Percentiles rank a stretch among this genome's conserved stretches.
phyloP scores from a whole-genome alignment of 1,140 invertebrate species.

The Leptinotarsa defecta region DNA sequence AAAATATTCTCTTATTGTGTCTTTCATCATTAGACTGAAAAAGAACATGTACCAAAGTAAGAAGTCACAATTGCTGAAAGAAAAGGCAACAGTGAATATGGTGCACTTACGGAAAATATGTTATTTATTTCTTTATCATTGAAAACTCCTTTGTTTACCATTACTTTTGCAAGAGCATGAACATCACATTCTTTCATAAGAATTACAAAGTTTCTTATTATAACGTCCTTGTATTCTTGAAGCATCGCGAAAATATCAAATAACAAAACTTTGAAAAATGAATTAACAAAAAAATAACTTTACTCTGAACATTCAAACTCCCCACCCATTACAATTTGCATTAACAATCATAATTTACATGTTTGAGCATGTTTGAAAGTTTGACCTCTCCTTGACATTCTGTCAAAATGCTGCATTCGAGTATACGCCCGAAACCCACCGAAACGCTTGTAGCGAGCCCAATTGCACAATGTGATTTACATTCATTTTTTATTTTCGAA shows the following conservation, averaged over 20 bases:
- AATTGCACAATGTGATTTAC: too few species aligned
- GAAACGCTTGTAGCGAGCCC: too few species aligned
- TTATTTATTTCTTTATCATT: conserved; percentile 29
- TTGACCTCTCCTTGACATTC: not conserved
- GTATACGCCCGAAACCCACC: too few species aligned
- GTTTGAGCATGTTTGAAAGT: not conserved
- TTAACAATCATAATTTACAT: too few species aligned
- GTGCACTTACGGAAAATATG: conserved; percentile 30
- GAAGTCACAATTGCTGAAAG: not conserved
- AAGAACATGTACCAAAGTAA: not conserved
- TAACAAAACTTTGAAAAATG: not conserved
- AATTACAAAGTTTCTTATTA: conserved; percentile 24
- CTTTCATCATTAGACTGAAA: conserved; percentile 29
- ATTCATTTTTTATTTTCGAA: too few species aligned
- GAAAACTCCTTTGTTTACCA: conserved; percentile 32
- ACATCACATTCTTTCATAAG: conserved; percentile 32
- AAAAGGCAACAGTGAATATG: not conserved
- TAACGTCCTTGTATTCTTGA: conserved; percentile 27
- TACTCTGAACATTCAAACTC: not conserved
- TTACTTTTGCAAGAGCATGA: conserved; percentile 19
- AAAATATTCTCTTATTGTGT: conserved; percentile 35
- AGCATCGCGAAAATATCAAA: conserved; percentile 21
- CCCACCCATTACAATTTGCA: too few species aligned
- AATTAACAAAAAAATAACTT: not conserved
- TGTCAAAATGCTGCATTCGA: too few species aligned